Conservation (phyloP, 2,797 vertebrate genomes). For the Limnodromus scolopaceus region DNA sequence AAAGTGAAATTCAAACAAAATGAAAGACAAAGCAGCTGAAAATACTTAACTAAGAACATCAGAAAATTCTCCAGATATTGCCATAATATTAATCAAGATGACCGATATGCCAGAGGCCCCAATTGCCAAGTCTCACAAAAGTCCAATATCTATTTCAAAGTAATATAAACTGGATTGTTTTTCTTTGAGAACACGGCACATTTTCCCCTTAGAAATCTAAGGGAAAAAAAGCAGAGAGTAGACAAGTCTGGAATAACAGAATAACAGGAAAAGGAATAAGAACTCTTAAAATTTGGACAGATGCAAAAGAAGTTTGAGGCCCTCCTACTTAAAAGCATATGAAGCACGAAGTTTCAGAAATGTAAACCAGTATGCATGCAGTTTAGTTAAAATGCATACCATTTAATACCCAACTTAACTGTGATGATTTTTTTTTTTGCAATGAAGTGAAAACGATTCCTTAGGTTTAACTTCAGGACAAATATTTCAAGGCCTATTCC, state of each 20-base stretch:
- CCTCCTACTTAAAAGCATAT: neutral
- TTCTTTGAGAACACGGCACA: neutral
- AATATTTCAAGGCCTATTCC: neutral
- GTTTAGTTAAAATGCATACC: neutral
- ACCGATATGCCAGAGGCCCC: neutral
- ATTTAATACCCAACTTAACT: neutral
- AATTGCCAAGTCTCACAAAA: neutral
- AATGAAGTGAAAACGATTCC: neutral
- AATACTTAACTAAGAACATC: neutral
- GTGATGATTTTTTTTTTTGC: too few relatives aligned
- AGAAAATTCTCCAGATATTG: neutral
- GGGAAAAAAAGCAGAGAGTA: neutral
- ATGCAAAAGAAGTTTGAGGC: neutral
- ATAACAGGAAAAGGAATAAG: neutral
- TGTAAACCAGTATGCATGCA: neutral
- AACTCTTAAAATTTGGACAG: neutral
- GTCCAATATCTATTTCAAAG: neutral
- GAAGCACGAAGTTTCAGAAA: neutral
- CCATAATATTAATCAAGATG: neutral
- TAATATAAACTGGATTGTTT: neutral
- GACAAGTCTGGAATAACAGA: neutral
- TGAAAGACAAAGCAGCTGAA: neutral
- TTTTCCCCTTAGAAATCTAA: neutral
- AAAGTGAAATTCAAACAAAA: neutral
- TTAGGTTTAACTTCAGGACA: neutral